These are phyloP conservation scores for Eurosta solidaginis DNA, from an alignment of 1,140 invertebrate genomes.

Conservation along the genomic window DNA sequence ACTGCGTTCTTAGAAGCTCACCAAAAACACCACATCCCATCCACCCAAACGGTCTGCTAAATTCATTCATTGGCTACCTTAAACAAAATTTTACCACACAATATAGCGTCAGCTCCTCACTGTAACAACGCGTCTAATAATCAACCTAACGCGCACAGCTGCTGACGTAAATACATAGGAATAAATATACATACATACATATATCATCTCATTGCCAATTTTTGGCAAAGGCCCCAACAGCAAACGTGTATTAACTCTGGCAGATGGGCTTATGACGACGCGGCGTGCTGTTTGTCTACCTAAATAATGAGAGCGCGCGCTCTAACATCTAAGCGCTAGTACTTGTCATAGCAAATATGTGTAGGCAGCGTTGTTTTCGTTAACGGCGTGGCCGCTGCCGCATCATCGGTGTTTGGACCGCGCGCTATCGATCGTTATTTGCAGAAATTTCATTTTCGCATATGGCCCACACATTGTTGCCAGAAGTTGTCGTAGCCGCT, in stretches of 20 bases:
- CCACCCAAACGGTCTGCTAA: too few species aligned
- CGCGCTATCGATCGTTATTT: conserved; percentile 4
- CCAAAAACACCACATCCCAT: too few species aligned
- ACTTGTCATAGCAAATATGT: not conserved
- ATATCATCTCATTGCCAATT: conserved; percentile 11
- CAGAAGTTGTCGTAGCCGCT: not conserved
- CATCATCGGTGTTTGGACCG: not conserved
- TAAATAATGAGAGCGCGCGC: not conserved
- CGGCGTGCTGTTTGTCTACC: not conserved
- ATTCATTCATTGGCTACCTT: too few species aligned
- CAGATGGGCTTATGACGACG: not conserved
- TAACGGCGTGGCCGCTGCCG: not conserved
- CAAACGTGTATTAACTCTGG: not conserved
- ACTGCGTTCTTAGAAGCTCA: too few species aligned
- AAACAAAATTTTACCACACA: not conserved
- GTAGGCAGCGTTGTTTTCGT: not conserved
- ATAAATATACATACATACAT: not conserved
- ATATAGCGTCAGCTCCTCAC: not conserved
- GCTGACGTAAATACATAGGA: not conserved
- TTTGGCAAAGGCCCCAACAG: not conserved
- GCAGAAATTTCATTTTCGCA: conserved; percentile 5
- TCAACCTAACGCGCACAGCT: not conserved
- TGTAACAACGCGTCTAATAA: not conserved
- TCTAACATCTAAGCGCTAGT: not conserved
- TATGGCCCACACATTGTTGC: conserved; percentile 5